These are phyloP conservation scores for Mergus octosetaceus DNA, from an alignment of 2,797 vertebrate species.

Conservation along the genomic window DNA sequence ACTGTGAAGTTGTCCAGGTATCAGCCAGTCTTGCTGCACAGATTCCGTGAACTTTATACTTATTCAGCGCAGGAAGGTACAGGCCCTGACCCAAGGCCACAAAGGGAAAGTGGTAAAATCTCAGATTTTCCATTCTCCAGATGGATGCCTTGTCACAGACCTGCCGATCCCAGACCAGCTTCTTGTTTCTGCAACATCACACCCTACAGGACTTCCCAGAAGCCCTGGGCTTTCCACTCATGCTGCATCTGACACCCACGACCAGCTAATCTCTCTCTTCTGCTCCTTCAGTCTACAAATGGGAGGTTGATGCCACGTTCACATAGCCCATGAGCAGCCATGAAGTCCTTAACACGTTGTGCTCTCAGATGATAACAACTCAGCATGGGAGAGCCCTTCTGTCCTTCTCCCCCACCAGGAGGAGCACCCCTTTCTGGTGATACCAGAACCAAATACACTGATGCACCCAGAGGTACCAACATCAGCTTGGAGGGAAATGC, in stretches of 20 bases:
- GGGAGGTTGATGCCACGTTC: not conserved
- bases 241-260: not conserved
- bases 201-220: not conserved
- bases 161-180: not conserved
- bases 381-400: not conserved
- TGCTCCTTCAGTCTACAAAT: not conserved
- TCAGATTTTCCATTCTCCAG: not conserved
- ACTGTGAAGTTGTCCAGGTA: not conserved
- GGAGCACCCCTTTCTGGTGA: not conserved
- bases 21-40: not conserved
- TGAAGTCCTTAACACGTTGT: rapidly evolving
- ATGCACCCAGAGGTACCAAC: not conserved
- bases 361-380: not conserved
- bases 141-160: not conserved
- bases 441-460: not conserved
- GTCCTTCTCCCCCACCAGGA: not conserved
- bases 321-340: too few relatives aligned
- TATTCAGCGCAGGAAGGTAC: not conserved
- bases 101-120: not conserved
- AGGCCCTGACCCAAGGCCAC: not conserved
- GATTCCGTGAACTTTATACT: not conserved
- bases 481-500: not conserved
- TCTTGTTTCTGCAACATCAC: not conserved
- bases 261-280: not conserved
- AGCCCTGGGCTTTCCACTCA: not conserved